These are phyloP conservation scores for Mugil cephalus DNA, from an alignment of 2,113 vertebrate genomes.

Conservation along the genomic window DNA sequence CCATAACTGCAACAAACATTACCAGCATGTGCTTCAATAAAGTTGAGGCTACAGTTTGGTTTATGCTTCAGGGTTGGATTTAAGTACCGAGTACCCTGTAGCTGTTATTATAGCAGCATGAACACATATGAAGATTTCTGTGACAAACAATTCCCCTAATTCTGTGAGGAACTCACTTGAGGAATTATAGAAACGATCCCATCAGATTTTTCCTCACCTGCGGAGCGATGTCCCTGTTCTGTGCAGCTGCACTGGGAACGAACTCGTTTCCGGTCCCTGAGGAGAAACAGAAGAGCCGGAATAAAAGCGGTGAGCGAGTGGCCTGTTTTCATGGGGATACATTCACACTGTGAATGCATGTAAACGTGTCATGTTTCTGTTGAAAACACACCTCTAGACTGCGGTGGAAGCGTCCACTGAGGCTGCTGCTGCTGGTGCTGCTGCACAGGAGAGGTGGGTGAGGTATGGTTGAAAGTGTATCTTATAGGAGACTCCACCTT, in stretches of 20 bases:
- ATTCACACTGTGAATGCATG: too few relatives aligned
- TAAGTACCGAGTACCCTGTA: too few relatives aligned
- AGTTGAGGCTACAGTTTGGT: too few relatives aligned
- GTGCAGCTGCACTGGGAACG: constrained; percentile 30
- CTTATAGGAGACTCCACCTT: background rate
- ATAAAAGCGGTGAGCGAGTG: background rate
- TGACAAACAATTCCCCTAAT: too few relatives aligned
- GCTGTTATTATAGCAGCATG: too few relatives aligned
- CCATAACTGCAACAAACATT: too few relatives aligned
- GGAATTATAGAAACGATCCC: too few relatives aligned
- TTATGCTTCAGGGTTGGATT: too few relatives aligned
- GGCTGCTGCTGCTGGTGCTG: constrained; percentile 60
- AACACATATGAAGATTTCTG: background rate
- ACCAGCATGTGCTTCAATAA: too few relatives aligned
- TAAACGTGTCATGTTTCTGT: too few relatives aligned
- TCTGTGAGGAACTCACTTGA: too few relatives aligned
- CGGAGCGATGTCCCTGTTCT: constrained; percentile 27
- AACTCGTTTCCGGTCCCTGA: constrained; percentile 59
- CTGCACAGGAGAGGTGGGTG: constrained; percentile 16
- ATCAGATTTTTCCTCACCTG: constrained; percentile 56
- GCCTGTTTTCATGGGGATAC: background rate
- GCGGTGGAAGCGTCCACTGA: constrained; percentile 40
- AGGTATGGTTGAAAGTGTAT: background rate
- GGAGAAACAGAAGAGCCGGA: constrained; percentile 8
- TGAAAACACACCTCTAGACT: constrained; percentile 49